phyloP scores from a whole-genome alignment of 2,113 vertebrate species.

The Ciconia boyciana region DNA sequence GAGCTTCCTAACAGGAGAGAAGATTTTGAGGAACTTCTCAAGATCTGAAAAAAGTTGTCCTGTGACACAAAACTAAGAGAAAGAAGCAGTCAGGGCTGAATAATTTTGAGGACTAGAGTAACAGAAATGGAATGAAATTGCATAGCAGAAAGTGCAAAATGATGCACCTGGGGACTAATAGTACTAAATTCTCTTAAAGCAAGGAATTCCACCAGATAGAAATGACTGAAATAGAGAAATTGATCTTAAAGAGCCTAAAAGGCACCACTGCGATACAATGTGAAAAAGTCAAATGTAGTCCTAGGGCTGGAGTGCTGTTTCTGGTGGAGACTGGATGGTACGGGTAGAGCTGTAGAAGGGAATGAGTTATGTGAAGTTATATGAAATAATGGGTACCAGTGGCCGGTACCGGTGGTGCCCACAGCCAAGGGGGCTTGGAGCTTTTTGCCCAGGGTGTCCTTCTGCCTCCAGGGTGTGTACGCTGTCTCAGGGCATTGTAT shows the following conservation, averaged over 20 bases:
- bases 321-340: background rate
- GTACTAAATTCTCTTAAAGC: background rate
- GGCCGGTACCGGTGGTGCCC: background rate
- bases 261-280: background rate
- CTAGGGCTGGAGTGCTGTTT: background rate
- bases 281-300: background rate
- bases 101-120: background rate
- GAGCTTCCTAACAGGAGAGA: background rate
- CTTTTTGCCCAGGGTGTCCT: background rate
- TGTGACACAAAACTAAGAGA: background rate
- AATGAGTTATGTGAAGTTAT: background rate
- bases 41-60: background rate
- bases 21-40: background rate
- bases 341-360: background rate
- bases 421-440: background rate
- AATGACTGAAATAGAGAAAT: background rate
- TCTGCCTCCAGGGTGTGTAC: background rate
- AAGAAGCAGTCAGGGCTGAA: background rate
- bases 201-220: background rate
- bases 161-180: background rate
- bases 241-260: background rate
- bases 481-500: background rate
- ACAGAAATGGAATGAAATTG: conserved; percentile 27
- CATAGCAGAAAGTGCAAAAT: conserved; percentile 1
- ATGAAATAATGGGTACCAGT: background rate